A percentile compares a stretch with the other conserved stretches of the same genome.
Conservation (phyloP, 2,113 vertebrate species). For the Crotalus tigris region DNA sequence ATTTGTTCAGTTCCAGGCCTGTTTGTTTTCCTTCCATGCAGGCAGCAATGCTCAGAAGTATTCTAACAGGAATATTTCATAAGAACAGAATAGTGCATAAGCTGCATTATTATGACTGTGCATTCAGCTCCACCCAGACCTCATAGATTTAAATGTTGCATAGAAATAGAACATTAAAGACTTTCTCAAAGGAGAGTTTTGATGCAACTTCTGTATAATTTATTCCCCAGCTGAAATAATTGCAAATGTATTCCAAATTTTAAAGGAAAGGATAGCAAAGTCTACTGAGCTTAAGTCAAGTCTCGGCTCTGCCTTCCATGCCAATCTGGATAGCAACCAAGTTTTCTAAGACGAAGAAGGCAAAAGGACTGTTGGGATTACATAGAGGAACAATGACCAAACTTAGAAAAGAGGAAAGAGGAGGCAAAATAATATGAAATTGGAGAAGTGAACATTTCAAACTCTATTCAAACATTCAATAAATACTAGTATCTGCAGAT, state of each 20-base stretch:
- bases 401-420: not conserved
- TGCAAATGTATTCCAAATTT: not conserved
- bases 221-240: not conserved
- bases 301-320: not conserved
- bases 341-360: not conserved
- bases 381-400: not conserved
- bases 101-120: not conserved
- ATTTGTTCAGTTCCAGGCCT: not conserved
- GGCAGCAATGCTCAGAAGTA: not conserved
- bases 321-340: not conserved
- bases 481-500: not conserved
- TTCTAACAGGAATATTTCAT: fast-evolving
- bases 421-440: not conserved
- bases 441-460: not conserved
- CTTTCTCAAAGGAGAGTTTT: not conserved
- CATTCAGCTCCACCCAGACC: not conserved
- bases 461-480: not conserved
- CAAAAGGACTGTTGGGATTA: not conserved
- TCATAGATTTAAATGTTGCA: not conserved
- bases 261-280: not conserved
- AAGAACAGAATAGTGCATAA: not conserved
- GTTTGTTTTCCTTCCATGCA: not conserved
- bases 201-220: not conserved
- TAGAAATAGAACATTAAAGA: not conserved
- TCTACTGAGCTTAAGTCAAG: not conserved